A percentile compares a stretch with the other conserved stretches of the same genome.
Evolutionary conservation across 2,888 invertebrate genomes (phyloP).

Genomic region (Eurytoma adleriae): DNA sequence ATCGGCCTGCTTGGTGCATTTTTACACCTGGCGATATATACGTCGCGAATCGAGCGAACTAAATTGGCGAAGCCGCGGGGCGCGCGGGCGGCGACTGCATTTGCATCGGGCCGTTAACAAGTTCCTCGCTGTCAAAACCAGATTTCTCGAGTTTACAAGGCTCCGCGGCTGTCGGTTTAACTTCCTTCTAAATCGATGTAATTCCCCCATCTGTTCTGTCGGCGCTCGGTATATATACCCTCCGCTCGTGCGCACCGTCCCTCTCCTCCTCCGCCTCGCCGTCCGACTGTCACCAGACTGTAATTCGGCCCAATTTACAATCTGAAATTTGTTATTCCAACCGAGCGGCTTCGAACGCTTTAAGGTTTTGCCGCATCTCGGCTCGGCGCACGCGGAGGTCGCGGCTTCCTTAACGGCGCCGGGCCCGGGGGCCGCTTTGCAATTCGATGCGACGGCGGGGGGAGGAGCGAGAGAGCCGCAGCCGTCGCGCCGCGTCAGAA

Average conservation of each 20-base stretch:
- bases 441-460: slow-evolving; percentile 54
- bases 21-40: background rate
- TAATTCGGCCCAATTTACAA: slow-evolving; percentile 57
- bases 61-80: slow-evolving; percentile 18
- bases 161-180: slow-evolving; percentile 44
- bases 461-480: background rate
- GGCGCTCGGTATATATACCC: slow-evolving; percentile 1
- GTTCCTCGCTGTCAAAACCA: slow-evolving; percentile 55
- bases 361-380: slow-evolving; percentile 23
- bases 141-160: slow-evolving; percentile 57
- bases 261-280: background rate
- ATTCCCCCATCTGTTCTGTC: slow-evolving; percentile 49
- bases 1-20: background rate
- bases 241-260: background rate
- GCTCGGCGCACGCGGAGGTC: background rate
- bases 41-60: slow-evolving; percentile 1
- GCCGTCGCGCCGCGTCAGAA: slow-evolving; percentile 43
- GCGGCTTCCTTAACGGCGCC: slow-evolving; percentile 47
- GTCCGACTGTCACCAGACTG: slow-evolving; percentile 28
- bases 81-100: slow-evolving; percentile 27
- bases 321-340: slow-evolving; percentile 59
- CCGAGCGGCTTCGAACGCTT: slow-evolving; percentile 49
- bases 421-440: slow-evolving; percentile 49
- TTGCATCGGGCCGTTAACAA: slow-evolving; percentile 51
- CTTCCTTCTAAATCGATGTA: slow-evolving; percentile 58